Base-by-base conservation (phyloP, 2,888 invertebrate genomes). In the Agonopterix alstromeriana region DNA sequence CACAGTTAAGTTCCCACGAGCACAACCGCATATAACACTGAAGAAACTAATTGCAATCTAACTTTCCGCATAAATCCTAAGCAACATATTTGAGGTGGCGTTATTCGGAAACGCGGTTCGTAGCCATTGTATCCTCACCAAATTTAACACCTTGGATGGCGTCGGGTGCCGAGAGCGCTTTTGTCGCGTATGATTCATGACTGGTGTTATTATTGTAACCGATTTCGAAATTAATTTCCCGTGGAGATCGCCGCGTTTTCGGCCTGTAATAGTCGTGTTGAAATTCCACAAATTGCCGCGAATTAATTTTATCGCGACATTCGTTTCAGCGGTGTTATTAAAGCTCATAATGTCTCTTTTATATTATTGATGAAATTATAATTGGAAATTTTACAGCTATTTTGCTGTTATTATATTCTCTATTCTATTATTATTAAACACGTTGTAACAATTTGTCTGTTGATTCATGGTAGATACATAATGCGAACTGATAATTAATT, bases 171-270 rank as follows among this genome's bases (percentile, higher is more conserved):
- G 49, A 43, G 47, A 48, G 53, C 57, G 63, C 73, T 63, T 72
- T 86, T 85, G 83, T 86, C 60, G 60, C 58, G 54, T 59, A 73
- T 88, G 86, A 87, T 84, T 84, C 79, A 88, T 83, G 53, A 67
- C 72, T 14, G 35, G 10, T 17, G 47, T 35, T 42, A 82, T 84
- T 80, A 82, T 84, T 80, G 81, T 80, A 68, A 70, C 78, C 77
- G 74, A 83, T 84, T 72, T 67, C 59, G 63, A 74, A 78, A 85
- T 85, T 86, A 86, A 88, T 85, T 82, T 76, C 71, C 58, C 73
- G 65, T 64, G 62, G 65, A 70, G 66, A 74, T 72, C 71, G 70
- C 70, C 66, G 70, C 65, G 63, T 68, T 72, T 71, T 64, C 55
- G 57, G 63, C 56, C 50, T 56, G 62, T 72, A 73, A 74, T 76